Conservation (phyloP, 2,797 vertebrate species). For the Chaunax sp. region DNA sequence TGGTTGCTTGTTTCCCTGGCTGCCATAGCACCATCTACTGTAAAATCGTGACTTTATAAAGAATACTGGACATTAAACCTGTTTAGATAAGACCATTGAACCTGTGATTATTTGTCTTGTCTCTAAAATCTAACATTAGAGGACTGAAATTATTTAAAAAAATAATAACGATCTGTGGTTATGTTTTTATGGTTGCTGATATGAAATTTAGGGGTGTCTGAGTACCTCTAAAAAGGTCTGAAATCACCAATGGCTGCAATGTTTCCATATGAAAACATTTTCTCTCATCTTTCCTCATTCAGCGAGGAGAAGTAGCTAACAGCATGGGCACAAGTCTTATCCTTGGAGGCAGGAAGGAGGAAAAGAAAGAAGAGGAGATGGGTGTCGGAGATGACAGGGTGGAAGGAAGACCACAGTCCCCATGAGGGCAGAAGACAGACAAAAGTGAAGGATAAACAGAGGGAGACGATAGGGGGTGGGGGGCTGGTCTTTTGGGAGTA, state of each 20-base stretch:
- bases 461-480: constrained; percentile 49
- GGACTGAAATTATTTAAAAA: too few species aligned
- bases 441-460: constrained; percentile 41
- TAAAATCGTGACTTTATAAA: too few species aligned
- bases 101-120: too few species aligned
- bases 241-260: not conserved
- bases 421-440: constrained; percentile 44
- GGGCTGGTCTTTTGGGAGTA: constrained; percentile 54
- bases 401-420: constrained; percentile 33
- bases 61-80: too few species aligned
- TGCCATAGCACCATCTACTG: too few species aligned
- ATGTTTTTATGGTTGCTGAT: too few species aligned
- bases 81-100: too few species aligned
- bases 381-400: constrained; percentile 46
- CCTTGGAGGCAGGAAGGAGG: constrained; percentile 35
- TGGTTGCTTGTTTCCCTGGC: too few species aligned
- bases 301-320: not conserved
- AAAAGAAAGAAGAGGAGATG: constrained; percentile 29
- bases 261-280: constrained; percentile 25
- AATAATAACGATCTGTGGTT: too few species aligned
- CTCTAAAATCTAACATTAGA: too few species aligned
- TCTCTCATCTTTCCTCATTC: not conserved
- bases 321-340: constrained; percentile 5
- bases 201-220: too few species aligned
- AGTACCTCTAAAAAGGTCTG: too few species aligned